A percentile compares a stretch with the other conserved stretches of the same genome.
phyloP scores from a whole-genome alignment of 2,797 vertebrate genomes.

The Sebastes oblongus region DNA sequence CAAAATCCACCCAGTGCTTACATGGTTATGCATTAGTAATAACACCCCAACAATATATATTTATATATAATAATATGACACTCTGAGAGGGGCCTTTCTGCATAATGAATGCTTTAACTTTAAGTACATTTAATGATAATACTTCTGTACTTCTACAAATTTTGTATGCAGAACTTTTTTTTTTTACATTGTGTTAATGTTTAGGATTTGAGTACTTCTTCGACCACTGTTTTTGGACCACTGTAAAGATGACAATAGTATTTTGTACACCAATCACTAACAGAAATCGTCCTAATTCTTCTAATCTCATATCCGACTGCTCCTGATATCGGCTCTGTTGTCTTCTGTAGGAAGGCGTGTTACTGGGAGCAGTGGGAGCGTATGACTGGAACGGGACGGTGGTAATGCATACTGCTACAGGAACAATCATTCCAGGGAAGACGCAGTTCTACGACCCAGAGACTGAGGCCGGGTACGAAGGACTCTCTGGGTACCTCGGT shows the following conservation, averaged over 20 bases:
- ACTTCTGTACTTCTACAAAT: background rate
- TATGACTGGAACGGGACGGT: constrained; percentile 98
- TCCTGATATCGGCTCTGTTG: background rate
- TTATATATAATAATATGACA: background rate
- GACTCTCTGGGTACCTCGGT: constrained; percentile 94
- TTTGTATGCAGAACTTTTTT: background rate
- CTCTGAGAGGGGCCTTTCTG: background rate
- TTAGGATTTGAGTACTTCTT: background rate
- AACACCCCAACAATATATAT: background rate
- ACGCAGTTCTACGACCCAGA: constrained; percentile 82
- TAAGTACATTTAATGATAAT: background rate
- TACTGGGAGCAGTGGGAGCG: constrained; percentile 96
- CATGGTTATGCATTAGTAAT: background rate
- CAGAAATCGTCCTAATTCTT: background rate
- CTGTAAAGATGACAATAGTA: background rate
- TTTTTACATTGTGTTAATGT: background rate
- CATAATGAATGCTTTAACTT: background rate
- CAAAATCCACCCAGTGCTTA: background rate
- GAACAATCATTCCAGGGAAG: constrained; percentile 78
- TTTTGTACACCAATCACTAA: background rate
- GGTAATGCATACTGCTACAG: constrained; percentile 83
- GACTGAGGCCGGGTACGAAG: constrained; percentile 84
- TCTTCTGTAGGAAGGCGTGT: constrained; percentile 83
- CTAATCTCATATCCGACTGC: background rate
- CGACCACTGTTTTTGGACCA: background rate